A percentile compares a stretch with the other conserved stretches of the same genome.
Evolutionary conservation across 2,888 invertebrate species (phyloP).

Genomic region (Stramonita haemastoma): DNA sequence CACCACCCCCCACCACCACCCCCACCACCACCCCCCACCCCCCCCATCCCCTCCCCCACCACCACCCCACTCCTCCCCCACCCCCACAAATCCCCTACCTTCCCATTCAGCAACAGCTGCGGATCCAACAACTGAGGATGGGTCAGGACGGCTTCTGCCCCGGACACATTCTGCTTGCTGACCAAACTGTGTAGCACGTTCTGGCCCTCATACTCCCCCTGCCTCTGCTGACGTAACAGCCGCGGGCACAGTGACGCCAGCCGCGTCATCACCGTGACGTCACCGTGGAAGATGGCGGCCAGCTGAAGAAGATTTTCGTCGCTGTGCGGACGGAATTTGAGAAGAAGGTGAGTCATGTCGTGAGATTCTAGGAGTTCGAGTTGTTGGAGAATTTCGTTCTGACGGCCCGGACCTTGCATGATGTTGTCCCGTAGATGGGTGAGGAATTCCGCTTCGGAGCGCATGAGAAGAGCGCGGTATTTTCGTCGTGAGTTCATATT

Average conservation of each 20-base stretch:
- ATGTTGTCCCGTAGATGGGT: slow-evolving; percentile 3
- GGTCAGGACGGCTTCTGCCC: not conserved
- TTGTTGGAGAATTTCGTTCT: not conserved
- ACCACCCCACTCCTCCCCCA: not conserved
- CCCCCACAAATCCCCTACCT: not conserved
- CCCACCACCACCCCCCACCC: not conserved
- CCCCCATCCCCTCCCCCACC: not conserved
- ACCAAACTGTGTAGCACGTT: slow-evolving; percentile 35
- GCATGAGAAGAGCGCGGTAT: slow-evolving; percentile 18
- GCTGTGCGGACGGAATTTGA: not conserved
- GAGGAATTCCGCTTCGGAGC: slow-evolving; percentile 6
- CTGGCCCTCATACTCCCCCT: slow-evolving; percentile 41
- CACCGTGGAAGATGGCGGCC: slow-evolving; percentile 42
- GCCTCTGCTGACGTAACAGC: slow-evolving; percentile 27
- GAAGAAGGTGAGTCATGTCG: slow-evolving; percentile 10
- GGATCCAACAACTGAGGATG: not conserved
- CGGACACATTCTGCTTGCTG: slow-evolving; percentile 41
- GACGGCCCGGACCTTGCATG: slow-evolving; percentile 14
- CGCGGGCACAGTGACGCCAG: slow-evolving; percentile 32
- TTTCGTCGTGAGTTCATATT: not conserved
- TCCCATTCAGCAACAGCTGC: not conserved
- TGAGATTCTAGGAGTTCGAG: slow-evolving; percentile 20
- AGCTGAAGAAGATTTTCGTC: slow-evolving; percentile 35
- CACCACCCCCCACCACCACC: not conserved
- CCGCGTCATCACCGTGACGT: slow-evolving; percentile 19